Conservation (phyloP, 2,888 invertebrate genomes). For the Plebejus melissa region DNA sequence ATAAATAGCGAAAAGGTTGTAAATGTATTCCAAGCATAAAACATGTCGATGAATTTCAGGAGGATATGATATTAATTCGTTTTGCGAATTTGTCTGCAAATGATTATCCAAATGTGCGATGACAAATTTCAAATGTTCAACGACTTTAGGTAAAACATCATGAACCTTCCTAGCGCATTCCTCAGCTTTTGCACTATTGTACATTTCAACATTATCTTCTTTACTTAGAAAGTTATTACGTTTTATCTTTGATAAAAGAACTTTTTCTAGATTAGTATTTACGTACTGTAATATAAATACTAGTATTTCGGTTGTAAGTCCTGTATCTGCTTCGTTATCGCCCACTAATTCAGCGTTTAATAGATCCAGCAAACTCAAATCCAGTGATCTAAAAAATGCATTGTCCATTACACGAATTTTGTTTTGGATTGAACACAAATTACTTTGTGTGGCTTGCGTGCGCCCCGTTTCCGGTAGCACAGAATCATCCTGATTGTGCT, state of each 20-base stretch:
- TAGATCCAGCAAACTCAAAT: conserved; percentile 55
- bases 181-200: conserved; percentile 58
- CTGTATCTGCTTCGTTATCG: conserved; percentile 44
- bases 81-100: conserved; percentile 42
- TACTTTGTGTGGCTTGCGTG: conserved; percentile 58
- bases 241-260: conserved; percentile 62
- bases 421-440: conserved; percentile 45
- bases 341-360: conserved; percentile 53
- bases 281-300: conserved; percentile 56
- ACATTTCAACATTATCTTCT: conserved; percentile 46
- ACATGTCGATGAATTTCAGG: conserved; percentile 51
- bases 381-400: conserved; percentile 55
- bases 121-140: conserved; percentile 53
- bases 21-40: conserved; percentile 75
- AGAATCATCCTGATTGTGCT: conserved; percentile 52
- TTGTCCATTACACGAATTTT: conserved; percentile 50
- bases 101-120: conserved; percentile 51
- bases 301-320: conserved; percentile 54
- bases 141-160: conserved; percentile 55
- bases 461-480: conserved; percentile 56
- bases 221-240: conserved; percentile 59
- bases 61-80: conserved; percentile 47
- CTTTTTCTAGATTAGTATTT: conserved; percentile 52
- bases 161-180: conserved; percentile 53
- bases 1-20: conserved; percentile 76